Evolutionary conservation across 2,797 vertebrate species (phyloP), one percentile per base, ranked within the genome.

Genomic region (Gymnopithys bicolor): DNA sequence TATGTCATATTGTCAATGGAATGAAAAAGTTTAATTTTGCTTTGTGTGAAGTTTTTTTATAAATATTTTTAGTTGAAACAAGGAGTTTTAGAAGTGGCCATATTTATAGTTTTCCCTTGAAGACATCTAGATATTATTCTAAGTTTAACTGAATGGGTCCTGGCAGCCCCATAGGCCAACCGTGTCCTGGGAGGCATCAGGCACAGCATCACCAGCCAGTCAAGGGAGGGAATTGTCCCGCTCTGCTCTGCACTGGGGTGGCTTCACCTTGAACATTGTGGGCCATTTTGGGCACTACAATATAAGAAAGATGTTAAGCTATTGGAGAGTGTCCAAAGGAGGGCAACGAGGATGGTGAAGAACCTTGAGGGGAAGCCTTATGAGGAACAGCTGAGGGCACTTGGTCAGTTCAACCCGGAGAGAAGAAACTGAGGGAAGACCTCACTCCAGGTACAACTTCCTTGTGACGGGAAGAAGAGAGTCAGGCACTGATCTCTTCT

Each of bases 211-310:
- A 3, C 41, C 30, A 64, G 22, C 16, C 6, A 7, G 30, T 25
- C 3, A 2, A 45, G 62, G 32, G 22, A n/a, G 15, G 7, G 10
- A 8, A 64, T 45, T n/a, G 30, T 45, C 15, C 41, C 1, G 1
- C 32, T 64, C 32, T 64, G 30, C 11, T 45, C 30, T 62, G 28
- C 19, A 41, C 13, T 22, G 28, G 19, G 4, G 13, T 7, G 14
- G 37, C 27, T 13, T 45, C 30, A 45, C 21, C 41, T n/a, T 64
- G 41, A 64, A 45, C 9, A 45, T n/a, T 64, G 22, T n/a, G 41
- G n/a, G 41, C 62, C n/a, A 8, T n/a, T 45, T 24, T 9, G 41
- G 15, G 15, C 41, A 64, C 41, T 22, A 16, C 22, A n/a, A n/a
- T 45, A n/a, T 45, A n/a, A 64, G 62, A 45, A 63, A 63, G 41